phyloP scores from a whole-genome alignment of 2,113 vertebrate genomes.

The Lycaon pictus region DNA sequence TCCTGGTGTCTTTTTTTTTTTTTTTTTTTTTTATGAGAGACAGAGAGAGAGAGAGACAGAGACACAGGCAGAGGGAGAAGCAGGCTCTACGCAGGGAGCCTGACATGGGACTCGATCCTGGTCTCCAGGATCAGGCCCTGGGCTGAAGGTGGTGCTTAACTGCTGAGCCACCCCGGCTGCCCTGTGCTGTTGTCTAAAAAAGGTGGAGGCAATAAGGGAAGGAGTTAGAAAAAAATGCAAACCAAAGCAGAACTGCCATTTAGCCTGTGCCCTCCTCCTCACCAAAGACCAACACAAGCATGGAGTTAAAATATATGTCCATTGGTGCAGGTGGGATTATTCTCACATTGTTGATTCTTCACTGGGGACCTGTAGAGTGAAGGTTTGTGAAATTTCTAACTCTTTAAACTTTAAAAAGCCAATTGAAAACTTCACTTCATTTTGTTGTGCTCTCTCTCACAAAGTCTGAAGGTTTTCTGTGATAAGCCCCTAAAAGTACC shows the following conservation, averaged over 20 bases:
- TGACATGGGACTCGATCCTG: too few species aligned
- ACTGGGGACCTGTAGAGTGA: not conserved
- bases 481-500: not conserved
- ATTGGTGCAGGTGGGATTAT: not conserved
- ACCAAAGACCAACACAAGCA: not conserved
- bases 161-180: too few species aligned
- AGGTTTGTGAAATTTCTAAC: not conserved
- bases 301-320: not conserved
- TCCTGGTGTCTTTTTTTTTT: not conserved
- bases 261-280: accelerated
- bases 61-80: too few species aligned
- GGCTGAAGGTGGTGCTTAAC: too few species aligned
- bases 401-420: not conserved
- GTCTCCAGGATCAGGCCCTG: too few species aligned
- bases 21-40: too few species aligned
- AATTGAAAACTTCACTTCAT: conserved; percentile 1
- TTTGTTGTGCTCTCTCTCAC: not conserved
- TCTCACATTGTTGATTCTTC: not conserved
- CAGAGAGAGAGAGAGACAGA: too few species aligned
- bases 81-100: too few species aligned
- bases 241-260: not conserved
- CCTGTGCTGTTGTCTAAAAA: not conserved
- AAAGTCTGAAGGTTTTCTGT: not conserved
- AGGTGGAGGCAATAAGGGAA: not conserved
- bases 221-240: not conserved